Evolutionary conservation across 2,888 invertebrate species (phyloP), one percentile per base, ranked within the genome.

Genomic region (Amblyjoppa proteus): DNA sequence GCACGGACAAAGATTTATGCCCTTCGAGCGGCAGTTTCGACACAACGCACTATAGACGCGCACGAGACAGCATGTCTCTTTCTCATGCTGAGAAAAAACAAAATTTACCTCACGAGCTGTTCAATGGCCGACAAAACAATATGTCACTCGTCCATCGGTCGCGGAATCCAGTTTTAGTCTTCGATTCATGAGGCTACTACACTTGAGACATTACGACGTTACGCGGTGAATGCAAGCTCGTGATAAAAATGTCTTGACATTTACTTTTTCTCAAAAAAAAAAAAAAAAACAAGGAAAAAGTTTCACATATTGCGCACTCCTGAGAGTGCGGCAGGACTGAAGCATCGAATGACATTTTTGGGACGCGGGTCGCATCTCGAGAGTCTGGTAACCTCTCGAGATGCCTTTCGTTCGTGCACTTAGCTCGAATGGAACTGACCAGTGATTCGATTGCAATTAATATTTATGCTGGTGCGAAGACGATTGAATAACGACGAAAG

Each of bases 21-120:
- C 25, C 74, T 3, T 74, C 58, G 61, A 20, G 45, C 25, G 20
- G 25, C 61, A 20, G 45, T 74, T 74, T 58, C 74, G 61, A 61
- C 16, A 74, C n/a, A 45, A 58, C 56, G 20, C 74, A 45, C 61
- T 41, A 7, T 16, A 28, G 58, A 74, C 28, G 61, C 28, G 61
- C 58, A 58, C 45, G 61, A 2, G 58, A 25, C 58, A 25, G 25
- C 9, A 11, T 58, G 11, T 58, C 13, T 25, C 25, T 9, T 28
- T 25, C 25, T 9, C 25, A 9, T 25, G 11, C 28, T 58, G 25
- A 0, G 9, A 58, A 58, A 28, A 58, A 58, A 58, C 3, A 11
- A 11, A 58, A 28, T 25, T 11, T 11, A 11, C 25, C 28, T 28
- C 25, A 58, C 25, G 28, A 58, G 25, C 4, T 28, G 3, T 28